Base-by-base conservation (phyloP, 2,797 vertebrate species). In the Vipera latastei region DNA sequence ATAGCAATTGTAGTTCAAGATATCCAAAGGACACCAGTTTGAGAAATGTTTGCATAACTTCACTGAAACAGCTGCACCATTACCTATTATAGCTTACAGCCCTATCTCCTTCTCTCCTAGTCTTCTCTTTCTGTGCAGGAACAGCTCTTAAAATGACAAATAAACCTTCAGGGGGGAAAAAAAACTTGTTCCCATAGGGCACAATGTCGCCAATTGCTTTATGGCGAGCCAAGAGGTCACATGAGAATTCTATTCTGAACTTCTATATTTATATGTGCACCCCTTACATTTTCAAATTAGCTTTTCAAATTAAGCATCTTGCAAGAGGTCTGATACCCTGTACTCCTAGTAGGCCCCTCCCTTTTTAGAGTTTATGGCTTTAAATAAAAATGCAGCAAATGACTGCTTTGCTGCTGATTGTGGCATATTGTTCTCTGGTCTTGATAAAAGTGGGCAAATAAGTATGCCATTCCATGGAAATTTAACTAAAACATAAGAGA, bases 301-400 rank as follows among this genome's bases (percentile, higher is more conserved):
- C 93, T 97, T 96, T 96, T 96, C 95, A 92, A 96, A 97, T 97
- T 93, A 96, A 97, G 95, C 95, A 93, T 96, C 94, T 95, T 97
- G 96, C 91, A 94, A 96, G 90, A 95, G 91, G 90, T 93, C 95
- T 95, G 95, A 96, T 95, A 96, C 0, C 92, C 92, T 90, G 51
- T n/a, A 91, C 93, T 95, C 1, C 12, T n/a, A 95, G 94, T 9
- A 3, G 0, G 0, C 83, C 60, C 32, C 25, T 12, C 38, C 48
- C 25, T 25, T 38, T 83, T 85, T 85, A 51, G 32, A 73, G 78
- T 87, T 93, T 93, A 89, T 94, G 91, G 95, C 88, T 93, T 95
- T 94, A 93, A 83, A 88, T 91, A 44, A 92, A 92, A 94, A 0
- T 13, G 59, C 51, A 91, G 32, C 90, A 60, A 26, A 87, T 0